Percentiles rank a stretch among this genome's conserved stretches.
These are phyloP conservation scores for Centropus bengalensis DNA, from an alignment of 2,113 vertebrate species.

Conservation along the genomic window DNA sequence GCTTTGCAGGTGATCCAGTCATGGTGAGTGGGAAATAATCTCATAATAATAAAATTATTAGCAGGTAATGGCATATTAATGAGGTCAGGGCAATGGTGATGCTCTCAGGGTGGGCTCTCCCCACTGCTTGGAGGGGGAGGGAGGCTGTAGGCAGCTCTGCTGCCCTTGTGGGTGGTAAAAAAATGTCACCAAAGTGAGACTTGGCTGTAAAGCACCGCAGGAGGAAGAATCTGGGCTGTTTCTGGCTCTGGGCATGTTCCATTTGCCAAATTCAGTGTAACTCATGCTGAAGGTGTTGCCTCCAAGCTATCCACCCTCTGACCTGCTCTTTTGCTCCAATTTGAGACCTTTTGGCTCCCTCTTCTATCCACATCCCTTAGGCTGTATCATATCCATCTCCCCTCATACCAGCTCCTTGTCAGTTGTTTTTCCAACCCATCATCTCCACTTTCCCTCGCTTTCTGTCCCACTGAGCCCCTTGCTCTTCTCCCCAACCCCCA, in stretches of 20 bases:
- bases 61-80: background rate
- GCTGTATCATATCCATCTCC: background rate
- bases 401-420: background rate
- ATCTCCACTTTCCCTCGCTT: background rate
- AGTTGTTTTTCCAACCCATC: background rate
- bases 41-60: background rate
- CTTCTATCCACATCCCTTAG: background rate
- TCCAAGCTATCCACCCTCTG: background rate
- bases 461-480: background rate
- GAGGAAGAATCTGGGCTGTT: background rate
- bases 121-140: background rate
- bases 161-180: background rate
- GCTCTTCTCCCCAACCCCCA: background rate
- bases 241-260: background rate
- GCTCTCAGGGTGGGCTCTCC: background rate
- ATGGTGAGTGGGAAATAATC: background rate
- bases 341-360: background rate
- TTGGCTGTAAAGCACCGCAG: background rate
- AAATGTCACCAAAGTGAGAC: background rate
- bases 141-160: background rate
- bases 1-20: background rate
- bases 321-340: background rate
- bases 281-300: background rate
- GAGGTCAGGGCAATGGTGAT: background rate
- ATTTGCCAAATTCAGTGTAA: background rate